A percentile compares a stretch with the other conserved stretches of the same genome.
Evolutionary conservation across 1,140 invertebrate genomes (phyloP).

Genomic region (Lepidurus couesii): DNA sequence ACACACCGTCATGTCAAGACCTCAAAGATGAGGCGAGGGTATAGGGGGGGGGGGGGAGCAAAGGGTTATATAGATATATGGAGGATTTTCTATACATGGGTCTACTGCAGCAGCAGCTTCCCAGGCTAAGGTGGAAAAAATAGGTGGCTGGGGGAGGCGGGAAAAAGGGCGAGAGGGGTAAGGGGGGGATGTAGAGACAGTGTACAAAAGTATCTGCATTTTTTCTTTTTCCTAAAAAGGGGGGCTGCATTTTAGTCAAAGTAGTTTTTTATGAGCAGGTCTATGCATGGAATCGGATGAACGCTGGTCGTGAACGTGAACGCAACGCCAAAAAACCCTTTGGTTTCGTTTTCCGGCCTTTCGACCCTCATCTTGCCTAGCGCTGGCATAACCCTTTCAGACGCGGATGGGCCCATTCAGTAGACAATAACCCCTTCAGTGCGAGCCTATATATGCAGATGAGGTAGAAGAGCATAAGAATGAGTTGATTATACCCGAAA

Average conservation of each 20-base stretch:
- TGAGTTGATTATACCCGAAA: slow-evolving; percentile 22
- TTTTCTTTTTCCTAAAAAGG: background rate
- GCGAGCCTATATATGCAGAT: slow-evolving; percentile 13
- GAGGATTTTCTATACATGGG: slow-evolving; percentile 16
- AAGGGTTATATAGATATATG: slow-evolving; percentile 8
- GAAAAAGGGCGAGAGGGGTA: background rate
- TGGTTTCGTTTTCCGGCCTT: slow-evolving; percentile 18
- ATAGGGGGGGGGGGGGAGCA: background rate
- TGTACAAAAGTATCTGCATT: slow-evolving; percentile 16
- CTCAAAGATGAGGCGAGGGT: slow-evolving; percentile 7
- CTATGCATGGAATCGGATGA: slow-evolving; percentile 6
- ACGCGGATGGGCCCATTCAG: slow-evolving; percentile 20
- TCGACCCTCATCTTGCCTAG: slow-evolving; percentile 17
- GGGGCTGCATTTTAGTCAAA: slow-evolving; percentile 18
- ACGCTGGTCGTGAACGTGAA: background rate
- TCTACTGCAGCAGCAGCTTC: background rate
- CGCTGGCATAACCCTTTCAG: slow-evolving; percentile 4
- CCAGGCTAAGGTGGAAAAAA: slow-evolving; percentile 21
- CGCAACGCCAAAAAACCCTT: background rate
- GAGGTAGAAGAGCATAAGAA: slow-evolving; percentile 3
- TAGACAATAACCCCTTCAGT: slow-evolving; percentile 19
- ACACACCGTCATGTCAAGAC: slow-evolving; percentile 3
- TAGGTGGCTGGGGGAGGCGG: slow-evolving; percentile 8
- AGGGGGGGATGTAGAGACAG: background rate
- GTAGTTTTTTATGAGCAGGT: slow-evolving; percentile 6